Evolutionary conservation across 2,888 invertebrate genomes (phyloP).

Genomic region (Cephus spinipes): DNA sequence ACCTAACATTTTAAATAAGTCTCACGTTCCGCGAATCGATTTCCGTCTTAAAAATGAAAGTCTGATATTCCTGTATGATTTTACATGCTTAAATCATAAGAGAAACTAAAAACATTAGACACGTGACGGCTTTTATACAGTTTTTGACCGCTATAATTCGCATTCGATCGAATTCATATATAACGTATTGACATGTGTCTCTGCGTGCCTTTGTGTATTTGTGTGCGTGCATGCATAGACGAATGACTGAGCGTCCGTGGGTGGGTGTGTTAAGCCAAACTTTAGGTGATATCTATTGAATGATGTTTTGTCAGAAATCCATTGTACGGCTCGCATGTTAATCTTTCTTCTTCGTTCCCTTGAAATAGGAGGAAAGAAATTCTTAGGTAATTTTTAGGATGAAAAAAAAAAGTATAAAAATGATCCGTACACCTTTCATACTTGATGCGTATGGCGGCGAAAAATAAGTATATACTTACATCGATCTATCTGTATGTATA

Average conservation of each 20-base stretch:
- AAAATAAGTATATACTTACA: background rate
- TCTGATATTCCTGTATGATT: background rate
- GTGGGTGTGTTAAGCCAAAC: background rate
- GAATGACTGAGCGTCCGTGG: background rate
- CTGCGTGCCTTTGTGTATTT: background rate
- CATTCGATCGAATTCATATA: background rate
- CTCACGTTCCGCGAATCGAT: background rate
- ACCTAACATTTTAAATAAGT: background rate
- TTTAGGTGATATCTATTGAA: too few species aligned
- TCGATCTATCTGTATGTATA: slow-evolving; percentile 28
- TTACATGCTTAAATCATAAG: background rate
- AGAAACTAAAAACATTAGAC: background rate
- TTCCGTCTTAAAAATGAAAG: background rate
- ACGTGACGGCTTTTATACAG: background rate
- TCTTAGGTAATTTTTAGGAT: background rate
- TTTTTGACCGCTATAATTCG: background rate
- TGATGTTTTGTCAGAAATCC: background rate
- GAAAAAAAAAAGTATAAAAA: background rate
- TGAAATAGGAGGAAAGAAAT: background rate
- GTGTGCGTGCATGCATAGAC: background rate
- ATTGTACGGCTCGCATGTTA: background rate
- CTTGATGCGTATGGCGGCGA: background rate
- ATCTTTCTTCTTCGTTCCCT: background rate
- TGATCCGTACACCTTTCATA: background rate
- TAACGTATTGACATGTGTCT: background rate